Percentiles rank a stretch among this genome's conserved stretches.
Conservation (phyloP, 2,113 vertebrate genomes). For the Hippopotamus amphibius region DNA sequence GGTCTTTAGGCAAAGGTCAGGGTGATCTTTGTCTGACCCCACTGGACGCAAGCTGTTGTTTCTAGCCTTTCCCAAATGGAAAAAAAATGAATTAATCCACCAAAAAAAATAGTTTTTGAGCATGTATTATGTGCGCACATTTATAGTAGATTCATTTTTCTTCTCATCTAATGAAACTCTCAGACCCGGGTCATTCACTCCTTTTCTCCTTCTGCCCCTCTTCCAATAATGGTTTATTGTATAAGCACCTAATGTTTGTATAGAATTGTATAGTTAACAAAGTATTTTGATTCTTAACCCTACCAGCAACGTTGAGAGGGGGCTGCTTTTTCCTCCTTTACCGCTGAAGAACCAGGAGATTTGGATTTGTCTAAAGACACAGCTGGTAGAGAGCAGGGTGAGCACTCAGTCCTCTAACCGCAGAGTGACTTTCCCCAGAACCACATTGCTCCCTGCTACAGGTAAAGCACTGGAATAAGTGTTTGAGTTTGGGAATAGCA, state of each 20-base stretch:
- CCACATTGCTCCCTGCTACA: background rate
- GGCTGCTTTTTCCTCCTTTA: background rate
- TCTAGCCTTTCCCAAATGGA: background rate
- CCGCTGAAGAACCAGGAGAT: background rate
- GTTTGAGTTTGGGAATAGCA: background rate
- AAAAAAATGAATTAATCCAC: background rate
- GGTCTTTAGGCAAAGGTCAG: background rate
- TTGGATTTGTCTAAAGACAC: background rate
- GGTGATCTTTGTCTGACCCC: background rate
- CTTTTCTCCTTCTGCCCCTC: background rate
- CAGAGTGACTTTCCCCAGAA: background rate
- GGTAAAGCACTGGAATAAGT: background rate
- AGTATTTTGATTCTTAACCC: slow-evolving; percentile 18
- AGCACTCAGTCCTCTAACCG: background rate
- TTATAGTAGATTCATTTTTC: background rate
- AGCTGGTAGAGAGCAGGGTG: background rate
- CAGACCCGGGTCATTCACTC: background rate
- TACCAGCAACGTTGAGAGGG: background rate
- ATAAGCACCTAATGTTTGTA: background rate
- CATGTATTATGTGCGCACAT: background rate
- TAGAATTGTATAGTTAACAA: background rate
- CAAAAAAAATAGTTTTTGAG: background rate
- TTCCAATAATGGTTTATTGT: background rate
- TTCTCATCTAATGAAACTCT: background rate
- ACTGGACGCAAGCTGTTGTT: background rate